phyloP scores from a whole-genome alignment of 2,797 vertebrate genomes.

The Mastacembelus armatus region DNA sequence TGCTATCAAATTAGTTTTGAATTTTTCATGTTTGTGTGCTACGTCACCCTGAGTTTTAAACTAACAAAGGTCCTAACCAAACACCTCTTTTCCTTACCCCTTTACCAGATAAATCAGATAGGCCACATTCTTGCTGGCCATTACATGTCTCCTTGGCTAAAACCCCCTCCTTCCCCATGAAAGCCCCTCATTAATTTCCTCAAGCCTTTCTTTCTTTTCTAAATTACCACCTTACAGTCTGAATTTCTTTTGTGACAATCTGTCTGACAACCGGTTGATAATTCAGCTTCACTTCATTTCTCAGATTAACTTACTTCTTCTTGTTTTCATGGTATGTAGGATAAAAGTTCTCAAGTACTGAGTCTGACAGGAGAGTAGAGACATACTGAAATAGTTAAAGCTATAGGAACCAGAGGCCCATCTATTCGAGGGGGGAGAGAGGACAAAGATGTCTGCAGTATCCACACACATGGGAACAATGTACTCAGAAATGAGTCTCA shows the following conservation, averaged over 20 bases:
- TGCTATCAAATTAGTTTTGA: neutral
- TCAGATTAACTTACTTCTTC: conserved; percentile 27
- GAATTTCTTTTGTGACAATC: conserved; percentile 50
- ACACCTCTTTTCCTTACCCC: conserved; percentile 22
- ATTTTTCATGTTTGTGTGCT: neutral
- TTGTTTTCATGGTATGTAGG: conserved; percentile 59
- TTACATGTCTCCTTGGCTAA: conserved; percentile 62
- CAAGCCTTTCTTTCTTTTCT: conserved; percentile 30
- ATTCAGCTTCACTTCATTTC: conserved; percentile 46
- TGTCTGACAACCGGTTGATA: conserved; percentile 40
- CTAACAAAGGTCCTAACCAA: neutral
- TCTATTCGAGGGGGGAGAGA: neutral
- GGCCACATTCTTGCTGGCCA: conserved; percentile 52
- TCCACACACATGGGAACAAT: conserved; percentile 22
- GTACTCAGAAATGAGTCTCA: neutral
- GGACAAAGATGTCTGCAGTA: conserved; percentile 15
- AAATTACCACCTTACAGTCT: conserved; percentile 18
- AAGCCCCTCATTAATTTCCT: conserved; percentile 52
- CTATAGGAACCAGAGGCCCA: conserved; percentile 11
- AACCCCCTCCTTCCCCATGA: conserved; percentile 10
- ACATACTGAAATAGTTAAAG: conserved; percentile 6
- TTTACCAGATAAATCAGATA: conserved; percentile 54
- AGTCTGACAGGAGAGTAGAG: conserved; percentile 21
- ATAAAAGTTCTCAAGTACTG: conserved; percentile 48
- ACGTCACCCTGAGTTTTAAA: neutral